Evolutionary conservation across 2,797 vertebrate species (phyloP).

Genomic region (Bradypodion ventrale): DNA sequence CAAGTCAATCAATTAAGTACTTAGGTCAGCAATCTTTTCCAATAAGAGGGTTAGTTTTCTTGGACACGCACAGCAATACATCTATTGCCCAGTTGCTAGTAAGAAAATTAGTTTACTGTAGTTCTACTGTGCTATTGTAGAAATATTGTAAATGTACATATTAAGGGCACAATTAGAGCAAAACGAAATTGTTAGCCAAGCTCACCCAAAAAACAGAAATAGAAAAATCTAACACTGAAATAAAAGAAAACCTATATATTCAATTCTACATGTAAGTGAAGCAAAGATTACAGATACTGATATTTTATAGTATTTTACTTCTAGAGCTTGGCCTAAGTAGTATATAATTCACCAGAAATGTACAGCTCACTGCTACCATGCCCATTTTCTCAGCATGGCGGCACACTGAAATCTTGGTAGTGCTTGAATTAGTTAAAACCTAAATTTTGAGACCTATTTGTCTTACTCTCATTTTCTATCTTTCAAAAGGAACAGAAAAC

Average conservation of each 20-base stretch:
- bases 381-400: accelerated
- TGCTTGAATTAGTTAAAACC: background rate
- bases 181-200: background rate
- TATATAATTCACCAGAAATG: background rate
- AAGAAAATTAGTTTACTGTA: conserved; percentile 64
- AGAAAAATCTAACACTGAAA: conserved; percentile 18
- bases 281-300: background rate
- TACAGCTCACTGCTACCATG: background rate
- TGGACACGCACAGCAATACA: conserved; percentile 59
- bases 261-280: background rate
- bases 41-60: conserved; percentile 65
- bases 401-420: background rate
- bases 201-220: background rate
- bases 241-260: conserved; percentile 16
- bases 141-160: background rate
- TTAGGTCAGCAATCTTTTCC: conserved; percentile 69
- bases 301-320: background rate
- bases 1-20: conserved; percentile 73
- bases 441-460: background rate
- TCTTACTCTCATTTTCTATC: background rate
- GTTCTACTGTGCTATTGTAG: too few species aligned
- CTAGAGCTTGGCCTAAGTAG: background rate
- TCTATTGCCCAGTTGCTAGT: conserved; percentile 66
- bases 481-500: background rate
- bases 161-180: conserved; percentile 22